phyloP scores from a whole-genome alignment of 2,888 invertebrate species.

The Apamea crenata region DNA sequence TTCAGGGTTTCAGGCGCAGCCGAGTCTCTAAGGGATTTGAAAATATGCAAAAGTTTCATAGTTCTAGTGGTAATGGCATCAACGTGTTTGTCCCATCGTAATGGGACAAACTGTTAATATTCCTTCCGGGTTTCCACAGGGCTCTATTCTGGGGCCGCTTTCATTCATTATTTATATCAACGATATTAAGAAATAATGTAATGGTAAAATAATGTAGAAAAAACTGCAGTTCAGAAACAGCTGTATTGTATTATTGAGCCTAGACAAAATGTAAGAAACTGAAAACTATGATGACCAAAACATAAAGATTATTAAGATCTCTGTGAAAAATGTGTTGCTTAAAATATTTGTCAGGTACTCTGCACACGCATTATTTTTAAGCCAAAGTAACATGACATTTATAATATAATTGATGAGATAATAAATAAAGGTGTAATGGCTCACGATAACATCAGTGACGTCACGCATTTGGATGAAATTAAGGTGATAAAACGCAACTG shows the following conservation, averaged over 20 bases:
- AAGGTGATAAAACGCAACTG: background rate
- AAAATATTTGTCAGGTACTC: background rate
- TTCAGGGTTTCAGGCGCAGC: no score
- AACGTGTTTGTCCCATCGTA: no score
- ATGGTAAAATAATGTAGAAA: background rate
- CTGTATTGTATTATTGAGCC: background rate
- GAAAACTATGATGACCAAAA: background rate
- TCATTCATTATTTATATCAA: no score
- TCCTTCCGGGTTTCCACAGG: no score
- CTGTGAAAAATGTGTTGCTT: background rate
- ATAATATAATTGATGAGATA: conserved; percentile 28
- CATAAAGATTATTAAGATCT: background rate
- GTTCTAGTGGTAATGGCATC: no score
- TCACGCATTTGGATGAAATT: conserved; percentile 2
- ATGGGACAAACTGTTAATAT: no score
- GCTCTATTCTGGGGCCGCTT: no score
- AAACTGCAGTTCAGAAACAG: background rate
- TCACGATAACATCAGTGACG: conserved; percentile 31
- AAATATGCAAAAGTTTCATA: no score
- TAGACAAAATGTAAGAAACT: background rate
- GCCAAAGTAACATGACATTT: conserved; percentile 7
- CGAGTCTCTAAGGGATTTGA: no score
- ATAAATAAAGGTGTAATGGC: conserved; percentile 36
- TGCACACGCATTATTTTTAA: background rate
- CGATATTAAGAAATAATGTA: no score